phyloP scores from a whole-genome alignment of 1,140 invertebrate species.

The Bilobella aurantiaca region DNA sequence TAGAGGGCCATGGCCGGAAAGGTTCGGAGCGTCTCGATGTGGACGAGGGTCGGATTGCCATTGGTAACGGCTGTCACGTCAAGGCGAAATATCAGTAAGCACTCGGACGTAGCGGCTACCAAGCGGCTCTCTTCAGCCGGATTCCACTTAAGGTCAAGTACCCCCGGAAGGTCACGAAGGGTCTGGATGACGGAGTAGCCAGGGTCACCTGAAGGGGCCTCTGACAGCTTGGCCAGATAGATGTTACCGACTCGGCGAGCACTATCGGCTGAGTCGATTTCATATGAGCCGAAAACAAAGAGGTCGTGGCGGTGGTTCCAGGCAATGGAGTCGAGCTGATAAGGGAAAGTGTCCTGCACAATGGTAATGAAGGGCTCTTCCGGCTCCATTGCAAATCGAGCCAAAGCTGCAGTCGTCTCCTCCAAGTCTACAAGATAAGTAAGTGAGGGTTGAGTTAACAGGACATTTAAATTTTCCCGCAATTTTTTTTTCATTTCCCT shows the following conservation, averaged over 20 bases:
- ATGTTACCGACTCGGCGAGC: conserved; percentile 16
- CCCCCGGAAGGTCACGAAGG: conserved; percentile 7
- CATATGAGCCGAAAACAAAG: conserved; percentile 27
- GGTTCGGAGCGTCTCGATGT: background rate
- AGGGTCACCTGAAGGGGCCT: background rate
- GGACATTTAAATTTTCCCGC: too few relatives aligned
- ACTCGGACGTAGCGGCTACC: conserved; percentile 21
- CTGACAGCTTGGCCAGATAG: conserved; percentile 15
- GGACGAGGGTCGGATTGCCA: background rate
- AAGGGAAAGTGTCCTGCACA: conserved; percentile 14
- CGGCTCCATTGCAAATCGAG: background rate
- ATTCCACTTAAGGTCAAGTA: conserved; percentile 31
- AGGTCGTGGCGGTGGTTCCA: conserved; percentile 25
- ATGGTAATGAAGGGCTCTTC: conserved; percentile 5
- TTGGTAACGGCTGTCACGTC: background rate
- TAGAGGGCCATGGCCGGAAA: conserved; percentile 24
- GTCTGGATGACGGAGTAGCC: background rate
- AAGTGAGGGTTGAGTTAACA: too few relatives aligned
- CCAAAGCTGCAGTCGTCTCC: background rate
- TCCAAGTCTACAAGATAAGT: background rate
- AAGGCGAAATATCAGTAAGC: conserved; percentile 10
- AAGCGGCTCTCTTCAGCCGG: conserved; percentile 13
- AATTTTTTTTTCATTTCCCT: too few relatives aligned
- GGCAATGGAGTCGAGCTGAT: conserved; percentile 28
- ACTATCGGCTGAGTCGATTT: conserved; percentile 14